phyloP scores from a whole-genome alignment of 2,888 invertebrate species.

The Anorthoa munda region DNA sequence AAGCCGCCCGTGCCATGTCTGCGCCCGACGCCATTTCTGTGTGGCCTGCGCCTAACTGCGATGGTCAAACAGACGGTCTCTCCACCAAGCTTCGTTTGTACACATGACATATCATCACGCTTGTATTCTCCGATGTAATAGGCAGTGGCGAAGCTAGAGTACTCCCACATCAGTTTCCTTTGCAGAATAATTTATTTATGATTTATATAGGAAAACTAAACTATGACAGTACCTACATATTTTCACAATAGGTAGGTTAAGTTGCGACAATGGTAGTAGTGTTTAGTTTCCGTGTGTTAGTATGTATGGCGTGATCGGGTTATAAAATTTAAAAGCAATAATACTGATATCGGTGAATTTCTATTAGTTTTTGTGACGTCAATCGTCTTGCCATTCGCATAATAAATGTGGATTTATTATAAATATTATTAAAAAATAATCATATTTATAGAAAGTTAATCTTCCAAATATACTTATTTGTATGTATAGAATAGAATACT shows the following conservation, averaged over 20 bases:
- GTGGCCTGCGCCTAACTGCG: too few species aligned
- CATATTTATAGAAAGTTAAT: background rate
- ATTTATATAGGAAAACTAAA: background rate
- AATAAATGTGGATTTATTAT: constrained; percentile 13
- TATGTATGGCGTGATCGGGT: constrained; percentile 1
- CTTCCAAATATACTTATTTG: background rate
- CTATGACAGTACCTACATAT: background rate
- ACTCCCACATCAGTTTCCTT: background rate
- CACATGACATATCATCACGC: too few species aligned
- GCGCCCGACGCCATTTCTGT: too few species aligned
- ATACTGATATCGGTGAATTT: constrained; percentile 13
- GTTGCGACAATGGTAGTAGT: background rate
- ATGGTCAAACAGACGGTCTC: background rate
- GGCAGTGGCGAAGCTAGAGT: too few species aligned
- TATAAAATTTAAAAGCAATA: background rate
- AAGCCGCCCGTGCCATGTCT: too few species aligned
- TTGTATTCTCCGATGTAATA: too few species aligned
- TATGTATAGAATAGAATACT: too few species aligned
- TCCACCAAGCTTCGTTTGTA: background rate
- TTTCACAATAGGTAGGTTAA: background rate
- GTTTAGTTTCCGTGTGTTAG: background rate
- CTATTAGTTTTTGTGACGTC: constrained; percentile 12
- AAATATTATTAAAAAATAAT: background rate
- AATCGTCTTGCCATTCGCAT: background rate
- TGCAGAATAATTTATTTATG: background rate